Conservation (phyloP, 2,113 vertebrate species). For the Zapus hudsonius region DNA sequence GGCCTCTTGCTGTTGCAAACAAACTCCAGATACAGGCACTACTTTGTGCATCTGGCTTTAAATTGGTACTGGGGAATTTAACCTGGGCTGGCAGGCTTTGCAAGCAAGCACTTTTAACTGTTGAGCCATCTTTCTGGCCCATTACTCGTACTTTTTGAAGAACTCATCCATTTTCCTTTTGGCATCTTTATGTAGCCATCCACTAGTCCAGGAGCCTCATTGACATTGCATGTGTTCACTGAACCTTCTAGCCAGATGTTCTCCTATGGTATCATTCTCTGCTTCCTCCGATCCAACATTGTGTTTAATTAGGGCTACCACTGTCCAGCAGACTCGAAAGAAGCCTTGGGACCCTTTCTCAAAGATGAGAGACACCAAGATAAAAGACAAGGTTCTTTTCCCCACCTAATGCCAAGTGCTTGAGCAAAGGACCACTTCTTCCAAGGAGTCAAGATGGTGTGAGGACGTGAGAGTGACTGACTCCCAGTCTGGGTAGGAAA, state of each 20-base stretch:
- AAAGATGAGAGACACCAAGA: conserved; percentile 28
- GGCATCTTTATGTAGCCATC: background rate
- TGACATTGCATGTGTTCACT: background rate
- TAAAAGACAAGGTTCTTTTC: conserved; percentile 51
- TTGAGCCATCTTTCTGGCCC: no score
- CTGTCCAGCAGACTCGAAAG: conserved; percentile 31
- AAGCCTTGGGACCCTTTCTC: conserved; percentile 51
- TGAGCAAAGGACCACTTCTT: background rate
- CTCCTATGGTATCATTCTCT: background rate
- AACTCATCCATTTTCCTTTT: background rate
- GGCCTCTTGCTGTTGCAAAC: no score
- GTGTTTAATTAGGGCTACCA: conserved; percentile 1
- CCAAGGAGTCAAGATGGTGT: background rate
- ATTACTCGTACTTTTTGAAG: background rate
- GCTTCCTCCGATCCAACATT: background rate
- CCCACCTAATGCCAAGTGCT: background rate
- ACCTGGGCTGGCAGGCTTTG: no score
- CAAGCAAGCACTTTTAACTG: no score
- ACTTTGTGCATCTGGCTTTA: no score
- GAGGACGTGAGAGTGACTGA: background rate
- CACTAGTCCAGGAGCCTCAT: background rate
- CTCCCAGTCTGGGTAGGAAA: background rate
- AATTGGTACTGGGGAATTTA: no score
- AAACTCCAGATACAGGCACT: no score
- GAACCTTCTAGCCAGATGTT: conserved; percentile 19